Base-by-base conservation (phyloP, 2,113 vertebrate species). In the Poeciliopsis occidentalis region DNA sequence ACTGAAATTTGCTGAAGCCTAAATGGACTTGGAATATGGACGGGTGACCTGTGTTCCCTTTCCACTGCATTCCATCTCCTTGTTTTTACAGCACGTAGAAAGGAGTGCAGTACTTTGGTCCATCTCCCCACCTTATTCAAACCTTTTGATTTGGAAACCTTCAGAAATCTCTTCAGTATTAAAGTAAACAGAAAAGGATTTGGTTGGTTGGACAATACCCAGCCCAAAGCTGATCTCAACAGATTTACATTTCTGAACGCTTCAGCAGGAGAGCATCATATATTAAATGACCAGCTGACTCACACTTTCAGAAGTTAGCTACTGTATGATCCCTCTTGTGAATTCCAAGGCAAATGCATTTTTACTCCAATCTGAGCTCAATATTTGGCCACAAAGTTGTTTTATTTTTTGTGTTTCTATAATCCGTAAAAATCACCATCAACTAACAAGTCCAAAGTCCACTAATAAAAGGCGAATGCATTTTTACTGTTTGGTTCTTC, bases 161-260 rank as follows among this genome's bases (percentile, higher is more conserved):
- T 3, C 54, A 64, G 60, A 91, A 90, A 91, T 85, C 89, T 85
- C 79, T 54, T 75, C 24, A 75, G 67, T 89, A 90, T 90, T 92
- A 85, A 90, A 91, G 82, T 88, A 87, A 92, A 90, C 69, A 22
- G 69, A 75, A 57, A 34, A 71, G 47, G 78, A 73, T 85, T 91
- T 81, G 51, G 31, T 72, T 60, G 3, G 51, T n/a, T 51, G 70
- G 39, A 41, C 39, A 15, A 41, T 41, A 3, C 39, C 39, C 11
- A 41, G 39, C 39, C 34, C 34, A 15, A 15, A 15, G 39, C 39
- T 15, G 62, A 81, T 65, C 69, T 64, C 24, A 1, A 4, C 60
- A 60, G 65, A 30, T 79, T 41, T 73, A 22, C 41, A 67, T 54
- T n/a, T 74, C 44, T 12, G 24, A 26, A 37, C 15, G 62, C 73